Base-by-base conservation (phyloP, 2,888 invertebrate species). In the Luperina testacea region DNA sequence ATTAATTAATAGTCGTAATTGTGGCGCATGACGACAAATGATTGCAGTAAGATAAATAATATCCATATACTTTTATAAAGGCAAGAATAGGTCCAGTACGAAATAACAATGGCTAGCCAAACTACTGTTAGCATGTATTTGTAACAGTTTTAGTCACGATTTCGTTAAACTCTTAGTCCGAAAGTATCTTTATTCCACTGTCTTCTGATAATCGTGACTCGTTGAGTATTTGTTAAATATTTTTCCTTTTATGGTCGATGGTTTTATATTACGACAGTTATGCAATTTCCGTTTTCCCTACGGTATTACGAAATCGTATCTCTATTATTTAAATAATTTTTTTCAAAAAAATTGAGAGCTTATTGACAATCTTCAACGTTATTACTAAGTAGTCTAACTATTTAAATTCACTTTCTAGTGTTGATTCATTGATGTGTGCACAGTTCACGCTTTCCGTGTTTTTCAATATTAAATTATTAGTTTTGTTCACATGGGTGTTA, bases 331-430 rank as follows among this genome's bases (percentile, higher is more conserved):
- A 7, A 53, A 15, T 38, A 48, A 2, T 51, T 42, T 65, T 83
- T 69, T 61, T 68, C 4, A n/a, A n/a, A 63, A 71, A 53, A 48
- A 71, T 8, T 27, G 0, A 1, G 13, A 64, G 32, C 17, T 70
- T 42, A 32, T 76, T 72, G 71, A 69, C 32, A 32, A 63, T 84
- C 15, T 27, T 72, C 15, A 61, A 70, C 48, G 70, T 73, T 59
- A 32, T 42, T 72, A 24, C 32, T 74, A 63, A 65, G 63, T 72
- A 53, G 63, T 63, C 57, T 65, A 53, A 79, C 53, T 67, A 85
- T 78, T 83, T 74, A 79, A 80, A 83, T 83, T 84, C 83, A 83
- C 90, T 90, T 90, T 91, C 90, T 82, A 87, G 78, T 88, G 80
- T 85, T 83, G 81, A 86, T 77, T 87, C 77, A 85, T 85, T 81